Evolutionary conservation across 2,797 vertebrate species (phyloP).

Genomic region (Malurus leucopterus): DNA sequence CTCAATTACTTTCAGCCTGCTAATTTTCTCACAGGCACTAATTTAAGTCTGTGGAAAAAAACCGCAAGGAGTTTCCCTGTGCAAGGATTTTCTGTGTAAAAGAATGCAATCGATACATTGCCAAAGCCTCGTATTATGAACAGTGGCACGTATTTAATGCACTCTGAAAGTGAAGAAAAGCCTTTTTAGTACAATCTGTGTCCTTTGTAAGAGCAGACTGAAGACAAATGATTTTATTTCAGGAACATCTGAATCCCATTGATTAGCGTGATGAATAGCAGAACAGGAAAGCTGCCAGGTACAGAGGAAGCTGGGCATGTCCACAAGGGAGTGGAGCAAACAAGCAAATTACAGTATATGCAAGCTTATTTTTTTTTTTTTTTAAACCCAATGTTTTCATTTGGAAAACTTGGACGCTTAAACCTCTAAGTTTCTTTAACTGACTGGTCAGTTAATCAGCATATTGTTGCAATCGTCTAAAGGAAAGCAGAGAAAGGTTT

Average conservation of each 20-base stretch:
- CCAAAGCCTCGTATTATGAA: background rate
- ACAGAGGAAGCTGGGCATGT: slow-evolving; percentile 31
- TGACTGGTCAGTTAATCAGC: background rate
- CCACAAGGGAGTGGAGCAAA: slow-evolving; percentile 23
- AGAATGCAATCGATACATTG: background rate
- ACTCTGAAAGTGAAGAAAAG: background rate
- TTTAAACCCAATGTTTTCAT: background rate
- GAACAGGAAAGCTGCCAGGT: slow-evolving; percentile 29
- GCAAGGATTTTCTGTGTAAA: background rate
- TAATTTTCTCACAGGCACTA: slow-evolving; percentile 16
- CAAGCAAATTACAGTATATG: slow-evolving; percentile 7
- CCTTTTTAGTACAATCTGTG: background rate
- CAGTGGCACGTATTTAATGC: background rate
- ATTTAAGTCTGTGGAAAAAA: slow-evolving; percentile 15
- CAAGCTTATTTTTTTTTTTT: background rate
- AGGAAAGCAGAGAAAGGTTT: background rate
- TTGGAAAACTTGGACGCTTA: no score
- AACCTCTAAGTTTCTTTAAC: background rate
- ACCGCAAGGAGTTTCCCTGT: background rate
- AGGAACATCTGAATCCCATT: slow-evolving; percentile 38
- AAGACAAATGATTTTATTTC: slow-evolving; percentile 3
- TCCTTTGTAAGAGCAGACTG: background rate
- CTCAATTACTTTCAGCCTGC: background rate
- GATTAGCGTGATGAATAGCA: slow-evolving; percentile 25
- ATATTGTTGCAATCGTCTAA: background rate